Conservation (phyloP, 2,888 invertebrate species). For the Artemia sinica region DNA sequence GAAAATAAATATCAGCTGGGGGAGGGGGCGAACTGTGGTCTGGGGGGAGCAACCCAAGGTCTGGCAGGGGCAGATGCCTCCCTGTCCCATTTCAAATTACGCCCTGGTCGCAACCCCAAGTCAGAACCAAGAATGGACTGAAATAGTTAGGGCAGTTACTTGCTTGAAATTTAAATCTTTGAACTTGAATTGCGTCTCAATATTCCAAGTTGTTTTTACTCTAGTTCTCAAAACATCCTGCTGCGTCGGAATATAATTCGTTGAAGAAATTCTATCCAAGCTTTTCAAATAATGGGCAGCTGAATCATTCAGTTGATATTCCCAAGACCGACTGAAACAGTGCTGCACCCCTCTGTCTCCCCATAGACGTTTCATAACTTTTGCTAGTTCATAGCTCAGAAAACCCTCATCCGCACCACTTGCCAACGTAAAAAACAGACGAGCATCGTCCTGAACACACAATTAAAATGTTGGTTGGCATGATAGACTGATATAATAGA, state of each 20-base stretch:
- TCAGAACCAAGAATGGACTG: too few species aligned
- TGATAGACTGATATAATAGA: neutral
- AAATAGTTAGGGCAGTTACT: constrained; percentile 33
- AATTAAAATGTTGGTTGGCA: constrained; percentile 8
- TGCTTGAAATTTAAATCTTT: constrained; percentile 76
- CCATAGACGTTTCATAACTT: constrained; percentile 70
- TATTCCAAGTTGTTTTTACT: constrained; percentile 77
- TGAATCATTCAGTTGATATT: constrained; percentile 76
- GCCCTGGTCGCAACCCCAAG: too few species aligned
- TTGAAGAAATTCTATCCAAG: constrained; percentile 62
- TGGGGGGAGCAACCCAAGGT: too few species aligned
- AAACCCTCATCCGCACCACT: constrained; percentile 70
- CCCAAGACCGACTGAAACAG: constrained; percentile 53
- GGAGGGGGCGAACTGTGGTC: too few species aligned
- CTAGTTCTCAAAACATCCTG: constrained; percentile 73
- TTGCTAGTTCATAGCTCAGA: constrained; percentile 55
- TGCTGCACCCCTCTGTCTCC: constrained; percentile 61
- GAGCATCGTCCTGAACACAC: constrained; percentile 52
- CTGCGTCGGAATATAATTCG: constrained; percentile 66
- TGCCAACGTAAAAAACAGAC: constrained; percentile 68
- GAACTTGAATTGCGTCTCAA: constrained; percentile 75
- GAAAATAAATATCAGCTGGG: too few species aligned
- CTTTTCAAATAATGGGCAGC: constrained; percentile 79
- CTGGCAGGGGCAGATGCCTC: too few species aligned
- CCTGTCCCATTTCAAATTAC: too few species aligned